Base-by-base conservation (phyloP, 2,888 invertebrate genomes). In the Aleiodes alternator region DNA sequence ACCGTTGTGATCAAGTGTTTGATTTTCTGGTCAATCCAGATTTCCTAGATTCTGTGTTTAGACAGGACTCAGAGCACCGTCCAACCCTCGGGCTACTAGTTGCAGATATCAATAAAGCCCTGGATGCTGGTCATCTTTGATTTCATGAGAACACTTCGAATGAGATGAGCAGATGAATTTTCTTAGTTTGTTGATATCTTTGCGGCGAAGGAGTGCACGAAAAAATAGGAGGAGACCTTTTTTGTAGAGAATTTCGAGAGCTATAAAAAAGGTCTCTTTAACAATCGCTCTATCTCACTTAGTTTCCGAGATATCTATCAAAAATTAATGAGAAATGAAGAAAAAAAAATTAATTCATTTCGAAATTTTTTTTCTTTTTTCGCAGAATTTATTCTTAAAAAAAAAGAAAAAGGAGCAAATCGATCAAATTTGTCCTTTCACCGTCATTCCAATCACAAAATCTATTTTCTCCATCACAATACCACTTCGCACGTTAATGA, bases 1-100 rank as follows among this genome's bases (percentile, higher is more conserved):
- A 92, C 2, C 92, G 97, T 3, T 94, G 96, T 73, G 95, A 96
- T 76, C 93, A 94, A 72, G 94, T 97, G 11, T 96, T 97, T 79
- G 87, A 89, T 77, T 89, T 89, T 77, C 80, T 89, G 64, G 85
- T 83, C 31, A 85, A 88, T 75, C 84, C 87, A 9, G 88, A 89
- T 68, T 89, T 89, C 75, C 82, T 89, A 72, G 89, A 89, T 64
- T 85, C 84, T 50, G 84, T 87, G 1, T 89, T 89, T 75, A 82
- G 84, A 59, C 86, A 87, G 59, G 85, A 88, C 75, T 87, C 88
- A 14, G 86, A 87, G 59, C 84, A 87, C 61, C 85, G 86, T 76
- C 80, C 85, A 14, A 80, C 81, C 4, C 86, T 89, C 9, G 89
- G 84, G 7, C 81, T 84, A 72, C 83, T 89, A 81, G 89, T 89